These are phyloP conservation scores for Amia ocellicauda DNA, from an alignment of 2,113 vertebrate species.

Conservation along the genomic window DNA sequence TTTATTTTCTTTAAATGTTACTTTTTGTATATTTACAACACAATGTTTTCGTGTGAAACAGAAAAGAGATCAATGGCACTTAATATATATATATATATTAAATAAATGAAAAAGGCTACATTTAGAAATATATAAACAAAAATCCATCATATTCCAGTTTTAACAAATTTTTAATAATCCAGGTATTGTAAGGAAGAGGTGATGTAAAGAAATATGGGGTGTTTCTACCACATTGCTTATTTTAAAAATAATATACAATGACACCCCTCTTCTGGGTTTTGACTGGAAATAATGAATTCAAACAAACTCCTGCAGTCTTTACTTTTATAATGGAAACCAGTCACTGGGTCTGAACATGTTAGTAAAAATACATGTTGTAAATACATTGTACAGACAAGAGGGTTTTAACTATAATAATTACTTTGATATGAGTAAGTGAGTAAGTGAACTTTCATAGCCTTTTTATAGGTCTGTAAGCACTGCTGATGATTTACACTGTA, in stretches of 20 bases:
- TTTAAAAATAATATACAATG: neutral
- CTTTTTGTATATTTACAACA: too few species aligned
- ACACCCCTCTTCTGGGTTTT: neutral
- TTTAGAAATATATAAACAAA: neutral
- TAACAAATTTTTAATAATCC: neutral
- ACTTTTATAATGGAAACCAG: neutral
- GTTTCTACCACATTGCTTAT: neutral
- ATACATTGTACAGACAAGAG: slow-evolving; percentile 12
- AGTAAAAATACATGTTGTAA: neutral
- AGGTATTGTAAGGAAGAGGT: neutral
- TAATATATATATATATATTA: neutral
- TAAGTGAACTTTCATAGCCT: neutral
- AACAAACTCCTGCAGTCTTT: neutral
- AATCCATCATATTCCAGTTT: neutral
- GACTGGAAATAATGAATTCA: neutral
- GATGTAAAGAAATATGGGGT: too few species aligned
- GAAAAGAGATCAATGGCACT: too few species aligned
- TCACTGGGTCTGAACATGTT: neutral
- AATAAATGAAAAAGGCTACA: neutral
- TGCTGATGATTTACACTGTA: neutral
- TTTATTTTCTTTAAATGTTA: too few species aligned
- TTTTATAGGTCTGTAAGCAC: neutral
- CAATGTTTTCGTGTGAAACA: too few species aligned
- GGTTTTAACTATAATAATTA: neutral
- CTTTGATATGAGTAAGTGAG: neutral